A percentile compares a stretch with the other conserved stretches of the same genome.
Conservation (phyloP, 2,888 invertebrate genomes). For the Cosmia pyralina region DNA sequence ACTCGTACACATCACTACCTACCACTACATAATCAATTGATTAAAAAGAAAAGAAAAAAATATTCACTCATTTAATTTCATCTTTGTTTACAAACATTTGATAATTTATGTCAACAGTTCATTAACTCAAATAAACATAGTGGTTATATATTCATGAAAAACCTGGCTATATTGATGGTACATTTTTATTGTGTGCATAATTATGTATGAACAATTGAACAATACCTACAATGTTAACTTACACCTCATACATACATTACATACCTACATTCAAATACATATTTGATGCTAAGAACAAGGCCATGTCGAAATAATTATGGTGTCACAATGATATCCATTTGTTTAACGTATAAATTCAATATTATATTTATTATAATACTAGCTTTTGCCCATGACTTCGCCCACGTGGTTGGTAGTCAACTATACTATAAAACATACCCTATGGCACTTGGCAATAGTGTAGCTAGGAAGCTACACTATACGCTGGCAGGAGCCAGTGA, state of each 20-base stretch:
- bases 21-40: background rate
- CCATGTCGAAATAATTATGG: slow-evolving; percentile 1
- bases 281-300: slow-evolving; percentile 18
- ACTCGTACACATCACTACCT: background rate
- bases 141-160: slow-evolving; percentile 29
- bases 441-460: background rate
- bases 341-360: background rate
- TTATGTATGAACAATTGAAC: background rate
- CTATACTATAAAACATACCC: background rate
- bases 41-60: background rate
- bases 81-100: slow-evolving; percentile 17
- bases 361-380: background rate
- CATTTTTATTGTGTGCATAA: too few species aligned
- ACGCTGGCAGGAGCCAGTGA: too few species aligned
- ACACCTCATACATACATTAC: slow-evolving; percentile 1
- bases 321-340: background rate
- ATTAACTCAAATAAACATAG: slow-evolving; percentile 9
- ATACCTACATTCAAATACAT: background rate
- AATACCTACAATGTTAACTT: background rate
- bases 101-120: slow-evolving; percentile 22
- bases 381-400: background rate
- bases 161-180: background rate
- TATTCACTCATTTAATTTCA: background rate
- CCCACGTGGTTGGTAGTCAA: background rate
- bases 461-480: too few species aligned